Evolutionary conservation across 2,888 invertebrate genomes (phyloP), one percentile per base, ranked within the genome.

Genomic region (Sphaerophoria taeniata): DNA sequence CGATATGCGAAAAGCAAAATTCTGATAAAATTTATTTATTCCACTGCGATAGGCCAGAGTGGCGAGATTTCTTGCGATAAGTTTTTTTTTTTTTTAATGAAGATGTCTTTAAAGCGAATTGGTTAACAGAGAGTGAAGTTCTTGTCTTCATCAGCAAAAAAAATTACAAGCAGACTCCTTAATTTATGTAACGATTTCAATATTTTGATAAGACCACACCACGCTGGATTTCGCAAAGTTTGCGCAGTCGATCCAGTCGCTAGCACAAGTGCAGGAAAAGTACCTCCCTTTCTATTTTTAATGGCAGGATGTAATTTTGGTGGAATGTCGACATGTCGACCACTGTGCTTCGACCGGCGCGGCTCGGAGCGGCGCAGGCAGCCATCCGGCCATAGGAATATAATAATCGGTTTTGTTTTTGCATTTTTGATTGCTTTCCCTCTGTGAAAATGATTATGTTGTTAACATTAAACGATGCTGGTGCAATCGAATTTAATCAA

Each of bases 251-350:
- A 36, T 6, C 14, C 9, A 43, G 67, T 43, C 16, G 16, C 47
- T 7, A n/a, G 6, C 53, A 24, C 24, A 12, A 12, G 3, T 6
- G n/a, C 31, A 36, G 45, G 4, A 56, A 0, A 39, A 53, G 36
- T 60, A 16, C 33, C 69, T 74, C 53, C 71, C 67, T 85, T 63
- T 69, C 71, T 45, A 61, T 63, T 77, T 63, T 81, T 77, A 85
- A 81, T 73, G 72, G 45, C 85, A 85, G 85, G 85, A 85, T 81
- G 85, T 73, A 85, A 85, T 85, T 85, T 85, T 73, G 85, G 69
- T 36, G 73, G 76, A 80, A 81, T 73, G 76, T 49, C 76, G 60
- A 49, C 55, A 24, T 24, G 24, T 24, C 24, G 24, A 24, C 24
- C 24, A 24, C 24, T 24, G 24, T 2, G 24, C 24, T 24, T 24